Evolutionary conservation across 2,797 vertebrate genomes (phyloP).

Genomic region (Nasua narica): DNA sequence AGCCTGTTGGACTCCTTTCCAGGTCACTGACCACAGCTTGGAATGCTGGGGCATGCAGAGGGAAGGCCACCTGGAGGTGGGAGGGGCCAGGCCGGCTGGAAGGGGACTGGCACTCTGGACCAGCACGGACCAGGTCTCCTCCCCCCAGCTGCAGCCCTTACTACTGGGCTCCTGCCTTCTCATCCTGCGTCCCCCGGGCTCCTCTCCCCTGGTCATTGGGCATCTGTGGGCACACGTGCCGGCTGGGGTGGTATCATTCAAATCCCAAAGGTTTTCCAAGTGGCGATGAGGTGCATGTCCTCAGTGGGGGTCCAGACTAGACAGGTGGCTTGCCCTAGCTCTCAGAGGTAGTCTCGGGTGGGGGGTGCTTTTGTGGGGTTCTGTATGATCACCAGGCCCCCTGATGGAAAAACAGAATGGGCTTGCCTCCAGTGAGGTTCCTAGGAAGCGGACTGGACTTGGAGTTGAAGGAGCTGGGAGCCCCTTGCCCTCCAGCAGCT

Average conservation of each 20-base stretch:
- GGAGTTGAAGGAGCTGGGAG: not conserved
- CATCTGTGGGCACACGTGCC: rapidly evolving
- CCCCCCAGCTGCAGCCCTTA: not conserved
- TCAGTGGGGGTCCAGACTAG: not conserved
- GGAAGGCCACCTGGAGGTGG: not conserved
- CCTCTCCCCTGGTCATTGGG: no score
- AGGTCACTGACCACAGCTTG: not conserved
- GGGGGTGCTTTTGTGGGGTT: not conserved
- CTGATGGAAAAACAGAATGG: not conserved
- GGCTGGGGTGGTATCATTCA: not conserved
- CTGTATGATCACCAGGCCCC: not conserved
- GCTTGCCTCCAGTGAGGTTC: not conserved
- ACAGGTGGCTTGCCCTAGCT: not conserved
- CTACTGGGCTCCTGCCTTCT: not conserved
- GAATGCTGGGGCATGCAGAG: not conserved
- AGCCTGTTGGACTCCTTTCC: not conserved
- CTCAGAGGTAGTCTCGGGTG: not conserved
- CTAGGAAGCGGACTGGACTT: not conserved
- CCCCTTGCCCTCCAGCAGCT: not conserved
- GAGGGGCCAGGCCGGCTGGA: not conserved
- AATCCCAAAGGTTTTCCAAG: not conserved
- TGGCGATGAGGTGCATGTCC: not conserved
- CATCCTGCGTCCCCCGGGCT: not conserved
- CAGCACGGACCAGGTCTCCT: no score
- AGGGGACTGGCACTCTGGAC: not conserved